phyloP scores from a whole-genome alignment of 2,888 invertebrate genomes.

The Amphimallon solstitiale region DNA sequence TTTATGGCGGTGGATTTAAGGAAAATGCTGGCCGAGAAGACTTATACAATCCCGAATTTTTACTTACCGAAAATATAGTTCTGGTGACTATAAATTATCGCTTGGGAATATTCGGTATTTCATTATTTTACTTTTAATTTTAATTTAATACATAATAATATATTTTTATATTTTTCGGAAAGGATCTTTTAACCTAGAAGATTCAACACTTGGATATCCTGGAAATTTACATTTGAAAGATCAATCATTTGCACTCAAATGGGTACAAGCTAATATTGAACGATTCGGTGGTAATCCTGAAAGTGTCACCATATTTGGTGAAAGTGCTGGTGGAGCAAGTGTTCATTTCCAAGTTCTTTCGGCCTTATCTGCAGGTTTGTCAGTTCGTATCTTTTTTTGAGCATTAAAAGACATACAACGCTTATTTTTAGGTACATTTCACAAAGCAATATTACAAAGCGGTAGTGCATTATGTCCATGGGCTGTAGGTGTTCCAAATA shows the following conservation, averaged over 20 bases:
- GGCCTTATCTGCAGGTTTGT: constrained; percentile 55
- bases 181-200: constrained; percentile 59
- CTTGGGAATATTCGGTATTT: constrained; percentile 42
- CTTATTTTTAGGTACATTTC: constrained; percentile 70
- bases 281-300: constrained; percentile 58
- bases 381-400: background rate
- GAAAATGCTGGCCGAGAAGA: constrained; percentile 56
- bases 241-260: constrained; percentile 57
- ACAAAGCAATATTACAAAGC: constrained; percentile 78
- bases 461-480: constrained; percentile 69
- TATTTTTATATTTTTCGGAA: constrained; percentile 34
- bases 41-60: constrained; percentile 57
- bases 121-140: no score
- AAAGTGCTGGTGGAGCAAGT: constrained; percentile 60
- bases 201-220: constrained; percentile 49
- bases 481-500: constrained; percentile 40
- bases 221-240: constrained; percentile 61
- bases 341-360: constrained; percentile 60
- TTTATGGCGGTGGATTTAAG: constrained; percentile 61
- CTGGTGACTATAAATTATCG: constrained; percentile 59
- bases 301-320: constrained; percentile 58
- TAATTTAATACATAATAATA: constrained; percentile 37
- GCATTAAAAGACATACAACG: background rate
- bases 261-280: constrained; percentile 57
- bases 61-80: constrained; percentile 59